Percentiles rank a stretch among this genome's conserved stretches.
Evolutionary conservation across 2,797 vertebrate species (phyloP).

Genomic region (Anomalospiza imberbis): DNA sequence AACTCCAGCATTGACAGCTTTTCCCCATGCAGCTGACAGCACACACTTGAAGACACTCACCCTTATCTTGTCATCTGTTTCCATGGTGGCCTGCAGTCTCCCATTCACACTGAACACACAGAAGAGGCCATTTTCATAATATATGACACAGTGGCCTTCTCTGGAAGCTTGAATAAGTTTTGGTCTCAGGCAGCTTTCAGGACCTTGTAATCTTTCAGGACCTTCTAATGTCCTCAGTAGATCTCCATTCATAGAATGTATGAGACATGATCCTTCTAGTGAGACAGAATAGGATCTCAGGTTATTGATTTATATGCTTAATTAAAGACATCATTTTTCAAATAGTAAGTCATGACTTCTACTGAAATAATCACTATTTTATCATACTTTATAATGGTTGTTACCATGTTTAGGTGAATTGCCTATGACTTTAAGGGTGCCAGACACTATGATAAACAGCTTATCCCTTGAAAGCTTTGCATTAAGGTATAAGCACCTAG

Average conservation of each 20-base stretch:
- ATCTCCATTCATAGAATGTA: slow-evolving; percentile 99
- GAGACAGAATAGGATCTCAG: background rate
- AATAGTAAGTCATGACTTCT: background rate
- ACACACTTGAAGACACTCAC: slow-evolving; percentile 65
- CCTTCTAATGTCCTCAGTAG: slow-evolving; percentile 90
- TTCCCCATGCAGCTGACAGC: background rate
- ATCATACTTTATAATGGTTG: background rate
- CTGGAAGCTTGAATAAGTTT: slow-evolving; percentile 91
- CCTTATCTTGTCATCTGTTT: slow-evolving; percentile 89
- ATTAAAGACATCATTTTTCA: background rate
- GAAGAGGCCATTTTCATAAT: slow-evolving; percentile 91
- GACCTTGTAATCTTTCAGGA: slow-evolving; percentile 84
- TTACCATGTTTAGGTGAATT: background rate
- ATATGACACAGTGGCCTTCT: slow-evolving; percentile 93
- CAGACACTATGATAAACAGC: background rate
- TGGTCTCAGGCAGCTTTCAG: slow-evolving; percentile 81
- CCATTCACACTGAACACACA: slow-evolving; percentile 95
- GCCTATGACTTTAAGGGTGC: background rate
- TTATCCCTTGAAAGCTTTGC: background rate
- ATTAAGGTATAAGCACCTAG: background rate
- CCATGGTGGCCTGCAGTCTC: slow-evolving; percentile 86
- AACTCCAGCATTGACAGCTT: background rate
- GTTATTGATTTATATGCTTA: background rate
- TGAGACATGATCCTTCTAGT: slow-evolving; percentile 94
- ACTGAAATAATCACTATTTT: background rate